A percentile compares a stretch with the other conserved stretches of the same genome.
Evolutionary conservation across 2,113 vertebrate genomes (phyloP).

Genomic region (Pithys albifrons): DNA sequence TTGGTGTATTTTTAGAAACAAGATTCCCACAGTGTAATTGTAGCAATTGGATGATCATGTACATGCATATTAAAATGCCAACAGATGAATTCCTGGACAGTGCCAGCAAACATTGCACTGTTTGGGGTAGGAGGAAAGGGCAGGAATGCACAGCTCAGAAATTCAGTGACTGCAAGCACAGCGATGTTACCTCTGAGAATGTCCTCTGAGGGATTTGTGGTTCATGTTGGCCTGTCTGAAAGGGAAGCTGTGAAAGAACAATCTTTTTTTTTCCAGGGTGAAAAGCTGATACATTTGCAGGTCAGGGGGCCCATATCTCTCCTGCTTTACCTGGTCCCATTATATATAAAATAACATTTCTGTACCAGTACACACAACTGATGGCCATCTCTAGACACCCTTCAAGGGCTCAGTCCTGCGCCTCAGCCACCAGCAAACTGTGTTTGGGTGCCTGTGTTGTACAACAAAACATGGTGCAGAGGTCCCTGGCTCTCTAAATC

Average conservation of each 20-base stretch:
- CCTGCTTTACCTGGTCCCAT: not conserved
- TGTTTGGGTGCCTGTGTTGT: not conserved
- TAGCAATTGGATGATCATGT: not conserved
- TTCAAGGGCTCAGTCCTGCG: not conserved
- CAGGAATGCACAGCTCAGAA: not conserved
- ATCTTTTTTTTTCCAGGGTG: not conserved
- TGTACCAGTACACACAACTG: not conserved
- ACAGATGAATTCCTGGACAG: slow-evolving; percentile 19
- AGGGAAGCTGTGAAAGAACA: not conserved
- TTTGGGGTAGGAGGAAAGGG: not conserved
- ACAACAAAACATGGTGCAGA: not conserved
- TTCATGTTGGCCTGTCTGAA: not conserved
- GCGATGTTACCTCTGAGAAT: not conserved
- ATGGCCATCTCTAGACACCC: not conserved
- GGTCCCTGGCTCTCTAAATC: not conserved
- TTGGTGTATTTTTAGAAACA: slow-evolving; percentile 40
- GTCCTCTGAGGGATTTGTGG: not conserved
- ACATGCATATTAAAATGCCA: slow-evolving; percentile 25
- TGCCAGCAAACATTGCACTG: not conserved
- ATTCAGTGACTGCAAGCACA: not conserved
- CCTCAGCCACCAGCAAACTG: not conserved
- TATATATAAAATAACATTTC: not conserved
- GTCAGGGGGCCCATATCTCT: not conserved
- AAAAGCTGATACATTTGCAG: not conserved
- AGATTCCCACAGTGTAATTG: slow-evolving; percentile 25